Evolutionary conservation across 2,888 invertebrate species (phyloP), one percentile per base, ranked within the genome.

Genomic region (Pterobdella sp.): DNA sequence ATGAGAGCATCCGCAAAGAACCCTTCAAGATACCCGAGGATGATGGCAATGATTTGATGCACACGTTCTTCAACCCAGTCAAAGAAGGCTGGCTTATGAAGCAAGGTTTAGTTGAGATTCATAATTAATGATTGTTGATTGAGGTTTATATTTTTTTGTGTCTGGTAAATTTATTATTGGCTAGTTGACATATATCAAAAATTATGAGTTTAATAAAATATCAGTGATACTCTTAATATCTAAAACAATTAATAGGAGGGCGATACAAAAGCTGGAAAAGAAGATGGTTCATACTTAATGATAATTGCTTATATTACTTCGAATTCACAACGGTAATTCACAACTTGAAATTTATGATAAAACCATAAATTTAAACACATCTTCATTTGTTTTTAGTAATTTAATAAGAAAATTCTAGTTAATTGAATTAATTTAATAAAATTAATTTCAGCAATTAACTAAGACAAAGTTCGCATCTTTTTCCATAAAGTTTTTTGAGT

Each of bases 1-100:
- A 94, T 87, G 95, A 96, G 85, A 95, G 93, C 84, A 97, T 97
- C 86, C 94, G 96, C 87, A 94, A 94, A 77, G 96, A 97, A 85
- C 96, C 96, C 60, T 97, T 97, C 86, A 97, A 97, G 86, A 96
- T 97, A 81, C 96, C 96, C 4, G 96, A 96, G 85, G 97, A 97
- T 86, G 96, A 97, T 86, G 95, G 95, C 75, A 96, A 96, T 86
- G 96, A 97, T 86, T 88, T 96, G 82, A 96, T 96, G 94, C 95
- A 95, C 85, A 96, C 96, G 56, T 97, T 97, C 88, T 96, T 97
- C 88, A 96, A 97, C 85, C 96, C 96, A 0, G 95, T 96, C 85
- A 93, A 95, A 84, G 96, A 97, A 85, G 96, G 96, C 65, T 96
- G 96, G 96, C 88, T 96, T 71, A 94, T 94, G 93, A 96, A 96